These are phyloP conservation scores for Neodontobutis hainanensis DNA, from an alignment of 2,113 vertebrate genomes.

Conservation along the genomic window DNA sequence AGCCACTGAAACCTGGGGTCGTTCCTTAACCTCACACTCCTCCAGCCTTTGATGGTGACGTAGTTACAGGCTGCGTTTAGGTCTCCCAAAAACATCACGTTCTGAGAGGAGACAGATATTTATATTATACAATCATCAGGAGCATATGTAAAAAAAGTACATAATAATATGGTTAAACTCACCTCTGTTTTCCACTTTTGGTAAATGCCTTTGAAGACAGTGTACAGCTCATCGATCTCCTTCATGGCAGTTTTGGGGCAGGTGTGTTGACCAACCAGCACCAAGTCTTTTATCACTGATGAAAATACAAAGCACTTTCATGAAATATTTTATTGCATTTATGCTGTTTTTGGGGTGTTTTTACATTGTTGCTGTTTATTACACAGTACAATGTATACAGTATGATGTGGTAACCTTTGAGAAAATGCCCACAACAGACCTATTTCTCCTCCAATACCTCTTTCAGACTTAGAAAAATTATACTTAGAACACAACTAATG, in stretches of 20 bases:
- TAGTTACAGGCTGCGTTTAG: conserved; percentile 88
- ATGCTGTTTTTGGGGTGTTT: too few species aligned
- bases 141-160: not conserved
- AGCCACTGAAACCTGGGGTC: conserved; percentile 83
- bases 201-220: conserved; percentile 74
- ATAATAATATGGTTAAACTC: not conserved
- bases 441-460: too few species aligned
- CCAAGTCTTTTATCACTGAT: conserved; percentile 81
- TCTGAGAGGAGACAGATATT: conserved; percentile 62
- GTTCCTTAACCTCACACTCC: conserved; percentile 74
- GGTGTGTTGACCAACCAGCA: conserved; percentile 82
- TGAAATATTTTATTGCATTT: not conserved
- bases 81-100: conserved; percentile 85
- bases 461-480: too few species aligned
- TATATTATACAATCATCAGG: not conserved
- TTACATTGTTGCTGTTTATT: too few species aligned
- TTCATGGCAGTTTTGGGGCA: conserved; percentile 79
- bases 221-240: conserved; percentile 80
- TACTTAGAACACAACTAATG: too few species aligned
- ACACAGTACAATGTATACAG: too few species aligned
- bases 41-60: conserved; percentile 79
- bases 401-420: too few species aligned
- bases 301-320: not conserved
- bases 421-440: too few species aligned
- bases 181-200: conserved; percentile 81